Evolutionary conservation across 1,140 invertebrate genomes (phyloP), one percentile per base, ranked within the genome.

Genomic region (Drosophila novamexicana): DNA sequence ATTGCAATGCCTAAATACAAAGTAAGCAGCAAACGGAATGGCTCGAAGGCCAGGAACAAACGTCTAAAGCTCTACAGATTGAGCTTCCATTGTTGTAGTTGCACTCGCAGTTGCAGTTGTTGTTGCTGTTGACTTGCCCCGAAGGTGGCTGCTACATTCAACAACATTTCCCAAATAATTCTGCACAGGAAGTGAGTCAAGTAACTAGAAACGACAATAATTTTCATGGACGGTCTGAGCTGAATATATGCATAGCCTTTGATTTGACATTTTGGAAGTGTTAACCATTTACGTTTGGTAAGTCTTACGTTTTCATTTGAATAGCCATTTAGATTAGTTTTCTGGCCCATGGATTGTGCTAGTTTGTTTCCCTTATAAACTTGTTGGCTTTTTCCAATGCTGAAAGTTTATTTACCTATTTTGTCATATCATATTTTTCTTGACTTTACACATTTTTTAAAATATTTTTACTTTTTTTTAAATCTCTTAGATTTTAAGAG

Each of bases 1-100:
- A 88, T 67, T 76, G 71, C 72, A 73, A 83, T 88, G 83, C 67
- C 79, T 79, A 88, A 88, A 81, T 83, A 83, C 83, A 88, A 83
- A 83, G 79, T 88, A 86, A 83, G 76, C 83, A 63, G 71, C 75
- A 86, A 77, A 79, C 83, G 58, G 79, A 88, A 79, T 56, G 12
- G 65, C 65, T 56, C 37, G 9, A 74, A 59, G 64, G 57, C 14
- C 56, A 62, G 39, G 22, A 54, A 39, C 58, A 40, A 58, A 42
- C 45, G 16, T 39, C 45, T 18, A 61, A 75, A 63, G 37, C 62
- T 32, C 52, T 68, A 42, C 56, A 78, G 70, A 79, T 85, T 79
- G 75, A 85, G 75, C 53, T 71, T 68, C 70, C 65, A 57, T 16
- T 47, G 22, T n/a, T 45, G 14, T 14, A 37, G 34, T 22, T 59